Conservation (phyloP, 2,888 invertebrate genomes). For the Cryptosula pallasiana region DNA sequence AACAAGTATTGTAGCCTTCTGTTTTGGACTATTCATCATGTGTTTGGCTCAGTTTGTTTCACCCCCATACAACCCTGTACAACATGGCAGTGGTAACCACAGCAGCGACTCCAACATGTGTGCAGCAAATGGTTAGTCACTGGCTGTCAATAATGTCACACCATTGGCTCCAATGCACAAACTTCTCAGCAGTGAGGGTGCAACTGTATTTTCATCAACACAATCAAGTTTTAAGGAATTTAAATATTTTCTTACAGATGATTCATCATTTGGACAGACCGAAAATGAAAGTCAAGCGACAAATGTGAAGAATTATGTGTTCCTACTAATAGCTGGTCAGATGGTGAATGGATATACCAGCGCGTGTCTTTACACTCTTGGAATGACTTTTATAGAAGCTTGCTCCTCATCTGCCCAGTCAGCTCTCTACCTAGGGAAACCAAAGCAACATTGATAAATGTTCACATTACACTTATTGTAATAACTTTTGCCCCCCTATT, state of each 20-base stretch:
- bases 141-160: too few relatives aligned
- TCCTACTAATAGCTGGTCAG: background rate
- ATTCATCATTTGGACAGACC: background rate
- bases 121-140: too few relatives aligned
- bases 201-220: background rate
- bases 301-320: background rate
- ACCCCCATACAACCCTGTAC: conserved; percentile 8
- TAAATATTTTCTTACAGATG: background rate
- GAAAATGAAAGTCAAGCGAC: background rate
- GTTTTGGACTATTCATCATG: background rate
- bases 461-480: too few relatives aligned
- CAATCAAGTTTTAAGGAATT: background rate
- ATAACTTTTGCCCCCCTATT: too few relatives aligned
- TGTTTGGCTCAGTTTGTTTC: background rate
- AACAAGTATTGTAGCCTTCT: background rate
- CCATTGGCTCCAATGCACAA: too few relatives aligned
- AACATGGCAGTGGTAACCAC: background rate
- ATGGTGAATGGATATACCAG: conserved; percentile 67
- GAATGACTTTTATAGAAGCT: conserved; percentile 24
- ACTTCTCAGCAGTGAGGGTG: too few relatives aligned
- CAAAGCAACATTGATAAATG: background rate
- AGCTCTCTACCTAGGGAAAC: conserved; percentile 16
- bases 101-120: background rate
- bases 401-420: background rate
- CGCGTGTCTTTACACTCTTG: conserved; percentile 5